These are phyloP conservation scores for Lathamus discolor DNA, from an alignment of 2,113 vertebrate species.

Conservation along the genomic window DNA sequence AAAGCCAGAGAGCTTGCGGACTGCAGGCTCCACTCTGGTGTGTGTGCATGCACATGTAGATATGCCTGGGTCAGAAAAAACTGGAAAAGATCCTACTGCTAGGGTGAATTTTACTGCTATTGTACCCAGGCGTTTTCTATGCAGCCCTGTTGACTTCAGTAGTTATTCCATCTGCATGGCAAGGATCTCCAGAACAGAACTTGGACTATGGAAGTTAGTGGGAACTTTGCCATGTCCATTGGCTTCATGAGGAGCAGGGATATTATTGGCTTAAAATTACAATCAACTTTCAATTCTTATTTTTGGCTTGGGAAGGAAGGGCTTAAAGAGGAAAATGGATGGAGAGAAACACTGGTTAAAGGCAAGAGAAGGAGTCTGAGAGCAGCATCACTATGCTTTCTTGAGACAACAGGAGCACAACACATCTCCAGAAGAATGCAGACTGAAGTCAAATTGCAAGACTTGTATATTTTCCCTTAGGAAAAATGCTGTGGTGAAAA, in stretches of 20 bases:
- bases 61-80: not conserved
- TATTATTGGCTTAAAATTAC: not conserved
- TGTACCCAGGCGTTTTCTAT: not conserved
- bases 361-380: not conserved
- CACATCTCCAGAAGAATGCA: conserved; percentile 11
- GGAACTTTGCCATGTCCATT: not conserved
- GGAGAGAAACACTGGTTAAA: not conserved
- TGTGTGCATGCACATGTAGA: not conserved
- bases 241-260: not conserved
- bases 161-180: not conserved
- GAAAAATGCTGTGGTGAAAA: conserved; percentile 61
- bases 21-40: not conserved
- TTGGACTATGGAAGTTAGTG: not conserved
- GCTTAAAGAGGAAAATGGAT: not conserved
- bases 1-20: not conserved
- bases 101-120: not conserved
- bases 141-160: not conserved
- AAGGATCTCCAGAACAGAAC: not conserved
- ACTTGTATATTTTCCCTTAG: conserved; percentile 29
- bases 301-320: not conserved
- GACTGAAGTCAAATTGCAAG: not conserved
- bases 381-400: not conserved
- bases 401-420: conserved; percentile 46
- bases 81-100: not conserved
- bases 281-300: conserved; percentile 28